A percentile compares a stretch with the other conserved stretches of the same genome.
These are phyloP conservation scores for Platypus cylindrus DNA, from an alignment of 2,888 invertebrate genomes.

Conservation along the genomic window DNA sequence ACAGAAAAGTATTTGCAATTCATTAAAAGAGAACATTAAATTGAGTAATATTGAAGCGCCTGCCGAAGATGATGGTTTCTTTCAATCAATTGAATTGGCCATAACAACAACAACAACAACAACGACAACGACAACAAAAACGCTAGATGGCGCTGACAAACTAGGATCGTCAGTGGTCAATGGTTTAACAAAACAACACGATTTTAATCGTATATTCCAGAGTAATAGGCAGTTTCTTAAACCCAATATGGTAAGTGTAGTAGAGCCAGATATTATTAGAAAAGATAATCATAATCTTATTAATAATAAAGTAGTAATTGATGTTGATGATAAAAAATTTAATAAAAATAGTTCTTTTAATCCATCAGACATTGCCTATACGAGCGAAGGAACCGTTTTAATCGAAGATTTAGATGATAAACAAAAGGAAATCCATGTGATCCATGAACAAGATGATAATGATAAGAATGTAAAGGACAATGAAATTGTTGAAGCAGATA, in stretches of 20 bases:
- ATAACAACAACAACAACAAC: conserved; percentile 6
- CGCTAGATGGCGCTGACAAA: conserved; percentile 20
- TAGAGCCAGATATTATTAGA: conserved; percentile 14
- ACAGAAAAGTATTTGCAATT: conserved; percentile 32
- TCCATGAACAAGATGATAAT: conserved; percentile 4
- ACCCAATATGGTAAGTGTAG: conserved; percentile 23
- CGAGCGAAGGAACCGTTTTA: conserved; percentile 23
- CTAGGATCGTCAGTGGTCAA: conserved; percentile 16
- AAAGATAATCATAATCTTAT: conserved; percentile 18
- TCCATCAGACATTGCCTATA: conserved; percentile 17
- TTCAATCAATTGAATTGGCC: conserved; percentile 21
- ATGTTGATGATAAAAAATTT: conserved; percentile 11
- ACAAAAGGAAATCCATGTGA: conserved; percentile 5
- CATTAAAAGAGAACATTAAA: conserved; percentile 31
- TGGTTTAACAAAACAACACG: conserved; percentile 22
- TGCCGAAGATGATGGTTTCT: conserved; percentile 29
- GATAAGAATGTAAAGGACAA: too few relatives aligned
- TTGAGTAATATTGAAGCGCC: conserved; percentile 26
- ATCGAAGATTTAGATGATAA: conserved; percentile 20
- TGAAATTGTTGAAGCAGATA: conserved; percentile 5
- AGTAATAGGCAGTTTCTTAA: conserved; percentile 16
- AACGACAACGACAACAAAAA: too few relatives aligned
- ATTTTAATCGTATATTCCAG: conserved; percentile 24
- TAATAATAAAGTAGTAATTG: conserved; percentile 17
- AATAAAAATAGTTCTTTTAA: conserved; percentile 15